phyloP scores from a whole-genome alignment of 2,113 vertebrate species.

The Suricata suricatta region DNA sequence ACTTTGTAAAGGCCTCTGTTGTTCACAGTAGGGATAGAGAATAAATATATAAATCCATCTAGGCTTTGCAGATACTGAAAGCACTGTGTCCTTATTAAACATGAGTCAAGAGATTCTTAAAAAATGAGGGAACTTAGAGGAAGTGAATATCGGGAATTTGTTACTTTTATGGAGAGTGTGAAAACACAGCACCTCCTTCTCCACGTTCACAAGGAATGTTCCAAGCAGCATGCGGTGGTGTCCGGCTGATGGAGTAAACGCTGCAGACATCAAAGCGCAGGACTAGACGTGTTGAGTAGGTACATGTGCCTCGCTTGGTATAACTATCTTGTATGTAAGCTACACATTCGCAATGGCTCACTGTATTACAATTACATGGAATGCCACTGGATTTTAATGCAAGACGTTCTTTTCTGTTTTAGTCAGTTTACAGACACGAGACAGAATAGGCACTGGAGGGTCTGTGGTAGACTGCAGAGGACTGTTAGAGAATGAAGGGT shows the following conservation, averaged over 20 bases:
- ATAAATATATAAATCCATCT: background rate
- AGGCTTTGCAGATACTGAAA: background rate
- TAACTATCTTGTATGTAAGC: background rate
- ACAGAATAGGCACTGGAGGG: constrained; percentile 95
- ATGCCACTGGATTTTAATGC: constrained; percentile 56
- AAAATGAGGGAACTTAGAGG: background rate
- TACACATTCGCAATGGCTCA: background rate
- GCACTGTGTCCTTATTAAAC: background rate
- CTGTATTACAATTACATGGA: background rate
- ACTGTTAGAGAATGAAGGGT: constrained; percentile 97
- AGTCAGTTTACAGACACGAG: constrained; percentile 98
- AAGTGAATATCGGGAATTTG: background rate
- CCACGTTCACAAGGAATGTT: background rate
- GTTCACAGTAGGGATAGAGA: constrained; percentile 63
- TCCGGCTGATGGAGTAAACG: background rate
- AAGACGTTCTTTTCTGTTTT: constrained; percentile 71
- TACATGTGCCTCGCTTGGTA: background rate
- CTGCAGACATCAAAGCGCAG: background rate
- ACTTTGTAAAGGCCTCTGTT: background rate
- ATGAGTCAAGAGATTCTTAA: background rate
- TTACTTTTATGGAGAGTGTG: background rate
- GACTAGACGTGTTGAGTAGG: fast-evolving
- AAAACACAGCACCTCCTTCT: background rate
- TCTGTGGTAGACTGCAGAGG: constrained; percentile 98
- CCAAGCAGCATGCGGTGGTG: background rate